Conservation (phyloP, 2,888 invertebrate genomes). For the Serripes groenlandicus region DNA sequence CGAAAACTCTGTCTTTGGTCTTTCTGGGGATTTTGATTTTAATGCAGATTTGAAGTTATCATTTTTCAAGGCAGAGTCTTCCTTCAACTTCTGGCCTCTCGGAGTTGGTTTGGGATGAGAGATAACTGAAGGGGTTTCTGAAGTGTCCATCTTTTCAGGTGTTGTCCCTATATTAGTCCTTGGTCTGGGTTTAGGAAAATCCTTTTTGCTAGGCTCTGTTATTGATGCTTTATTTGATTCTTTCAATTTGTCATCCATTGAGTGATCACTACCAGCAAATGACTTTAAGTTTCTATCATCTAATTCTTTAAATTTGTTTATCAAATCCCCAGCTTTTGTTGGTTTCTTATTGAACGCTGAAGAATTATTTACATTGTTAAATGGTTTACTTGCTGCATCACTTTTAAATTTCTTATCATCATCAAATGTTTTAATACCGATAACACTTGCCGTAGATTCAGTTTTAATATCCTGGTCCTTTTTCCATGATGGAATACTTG, state of each 20-base stretch:
- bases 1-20: constrained; percentile 34
- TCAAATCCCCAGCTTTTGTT: constrained; percentile 33
- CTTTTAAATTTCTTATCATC: neutral
- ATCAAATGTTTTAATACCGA: constrained; percentile 2
- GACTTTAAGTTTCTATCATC: constrained; percentile 59
- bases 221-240: constrained; percentile 7
- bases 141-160: constrained; percentile 70
- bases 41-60: constrained; percentile 33
- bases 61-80: constrained; percentile 29
- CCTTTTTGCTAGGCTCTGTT: neutral
- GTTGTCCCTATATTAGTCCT: constrained; percentile 54
- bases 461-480: constrained; percentile 23
- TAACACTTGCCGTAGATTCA: constrained; percentile 7
- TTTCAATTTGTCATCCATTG: constrained; percentile 4
- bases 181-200: constrained; percentile 62
- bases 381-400: neutral
- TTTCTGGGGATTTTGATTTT: constrained; percentile 47
- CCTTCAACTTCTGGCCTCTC: constrained; percentile 35
- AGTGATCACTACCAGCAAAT: neutral
- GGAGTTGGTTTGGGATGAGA: constrained; percentile 58
- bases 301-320: constrained; percentile 64
- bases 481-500: constrained; percentile 38
- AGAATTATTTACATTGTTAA: neutral
- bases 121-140: constrained; percentile 31
- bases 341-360: constrained; percentile 18